phyloP scores from a whole-genome alignment of 2,888 invertebrate species.

The Helicoverpa assulta region DNA sequence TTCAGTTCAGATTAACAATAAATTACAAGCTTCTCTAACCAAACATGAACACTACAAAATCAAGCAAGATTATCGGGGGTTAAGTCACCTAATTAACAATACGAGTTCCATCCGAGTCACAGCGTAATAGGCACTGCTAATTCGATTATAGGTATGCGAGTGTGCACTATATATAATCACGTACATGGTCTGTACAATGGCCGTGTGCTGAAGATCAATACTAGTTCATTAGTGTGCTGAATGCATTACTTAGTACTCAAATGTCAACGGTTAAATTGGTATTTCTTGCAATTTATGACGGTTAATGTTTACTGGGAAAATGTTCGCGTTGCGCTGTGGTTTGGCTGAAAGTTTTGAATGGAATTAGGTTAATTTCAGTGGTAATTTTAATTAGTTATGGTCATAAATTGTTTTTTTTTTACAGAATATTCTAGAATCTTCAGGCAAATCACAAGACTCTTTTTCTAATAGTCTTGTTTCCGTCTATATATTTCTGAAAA shows the following conservation, averaged over 20 bases:
- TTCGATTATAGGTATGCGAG: constrained; percentile 69
- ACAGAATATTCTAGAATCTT: too few species aligned
- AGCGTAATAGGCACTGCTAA: constrained; percentile 64
- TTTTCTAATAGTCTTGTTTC: too few species aligned
- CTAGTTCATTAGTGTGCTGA: constrained; percentile 62
- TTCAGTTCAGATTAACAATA: too few species aligned
- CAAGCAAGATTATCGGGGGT: constrained; percentile 48
- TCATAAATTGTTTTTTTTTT: neutral
- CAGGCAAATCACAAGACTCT: too few species aligned
- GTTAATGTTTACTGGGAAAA: constrained; percentile 49
- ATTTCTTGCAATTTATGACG: constrained; percentile 45
- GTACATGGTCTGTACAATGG: constrained; percentile 57
- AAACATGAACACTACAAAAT: constrained; percentile 23
- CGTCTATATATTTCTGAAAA: too few species aligned
- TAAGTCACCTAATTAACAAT: constrained; percentile 70
- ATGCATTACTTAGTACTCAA: constrained; percentile 55
- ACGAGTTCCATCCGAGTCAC: constrained; percentile 60
- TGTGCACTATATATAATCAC: constrained; percentile 51
- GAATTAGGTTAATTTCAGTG: constrained; percentile 22
- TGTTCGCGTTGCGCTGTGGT: constrained; percentile 20
- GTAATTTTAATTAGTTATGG: constrained; percentile 6
- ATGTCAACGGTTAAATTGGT: constrained; percentile 55
- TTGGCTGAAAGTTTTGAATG: constrained; percentile 30
- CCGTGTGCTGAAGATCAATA: constrained; percentile 66
- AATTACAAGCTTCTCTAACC: neutral